phyloP scores from a whole-genome alignment of 2,113 vertebrate genomes.

The Corvus moneduloides region DNA sequence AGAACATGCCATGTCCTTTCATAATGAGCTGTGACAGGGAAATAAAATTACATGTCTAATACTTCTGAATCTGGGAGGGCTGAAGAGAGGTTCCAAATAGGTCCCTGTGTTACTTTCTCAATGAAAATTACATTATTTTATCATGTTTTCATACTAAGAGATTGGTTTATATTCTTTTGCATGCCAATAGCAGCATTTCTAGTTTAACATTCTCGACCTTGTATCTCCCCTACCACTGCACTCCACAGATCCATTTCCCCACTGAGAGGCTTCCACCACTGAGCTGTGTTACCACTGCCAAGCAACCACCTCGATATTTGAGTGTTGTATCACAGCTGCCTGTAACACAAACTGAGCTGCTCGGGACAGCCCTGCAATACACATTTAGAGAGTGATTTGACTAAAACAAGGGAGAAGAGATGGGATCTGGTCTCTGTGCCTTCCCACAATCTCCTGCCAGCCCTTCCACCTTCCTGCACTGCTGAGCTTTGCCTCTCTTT shows the following conservation, averaged over 20 bases:
- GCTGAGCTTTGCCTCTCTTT: not conserved
- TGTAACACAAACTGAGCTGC: not conserved
- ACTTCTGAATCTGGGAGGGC: not conserved
- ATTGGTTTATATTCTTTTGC: not conserved
- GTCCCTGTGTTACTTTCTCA: not conserved
- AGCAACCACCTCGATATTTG: not conserved
- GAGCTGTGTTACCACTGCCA: not conserved
- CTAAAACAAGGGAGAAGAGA: not conserved
- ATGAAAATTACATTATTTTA: not conserved
- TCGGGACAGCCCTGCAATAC: not conserved
- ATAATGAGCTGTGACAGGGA: not conserved
- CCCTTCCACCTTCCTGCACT: not conserved
- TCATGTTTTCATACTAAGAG: not conserved
- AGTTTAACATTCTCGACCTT: not conserved
- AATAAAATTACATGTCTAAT: not conserved
- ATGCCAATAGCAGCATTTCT: not conserved
- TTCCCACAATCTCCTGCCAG: not conserved
- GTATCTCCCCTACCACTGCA: not conserved
- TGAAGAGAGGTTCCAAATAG: not conserved
- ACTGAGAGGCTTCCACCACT: not conserved
- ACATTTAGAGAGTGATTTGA: not conserved
- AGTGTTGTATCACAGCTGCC: not conserved
- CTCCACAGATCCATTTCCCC: not conserved
- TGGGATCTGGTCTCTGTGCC: not conserved
- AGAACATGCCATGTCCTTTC: not conserved